Evolutionary conservation across 2,797 vertebrate genomes (phyloP), one percentile per base, ranked within the genome.

Genomic region (Novumbra hubbsi): DNA sequence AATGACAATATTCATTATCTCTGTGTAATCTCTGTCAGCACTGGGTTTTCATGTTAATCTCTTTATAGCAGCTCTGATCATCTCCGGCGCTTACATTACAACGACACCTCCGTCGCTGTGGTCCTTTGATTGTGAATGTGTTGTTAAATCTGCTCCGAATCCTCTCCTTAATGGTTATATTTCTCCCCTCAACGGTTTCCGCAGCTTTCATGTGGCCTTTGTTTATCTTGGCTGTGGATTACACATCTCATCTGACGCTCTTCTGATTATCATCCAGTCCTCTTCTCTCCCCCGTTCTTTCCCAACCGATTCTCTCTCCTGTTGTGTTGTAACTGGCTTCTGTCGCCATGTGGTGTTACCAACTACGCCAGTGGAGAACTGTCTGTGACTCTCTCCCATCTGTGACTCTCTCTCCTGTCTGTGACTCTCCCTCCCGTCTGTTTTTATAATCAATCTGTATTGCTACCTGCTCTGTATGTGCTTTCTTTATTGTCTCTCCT

Each of bases 321-420:
- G 63, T 55, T 70, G 82, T 84, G 79, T n/a, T 76, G 79, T 77
- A 83, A 85, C 81, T 85, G 85, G 80, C 76, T 84, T 63, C 85
- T 84, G 81, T 86, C 83, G 82, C 87, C 84, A 84, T 88, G 84
- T 88, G 86, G 87, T 81, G 85, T 82, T 83, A 89, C 82, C 83
- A 83, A 41, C 45, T 50, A 88, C 88, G 81, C 88, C 82, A 89
- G 86, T 88, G 84, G 87, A 5, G 57, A 21, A 62, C 21, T 64
- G 62, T 32, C 28, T 64, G 62, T 32, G 30, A 14, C 41, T 45
- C 41, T 45, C 41, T 45, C 12, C 24, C 7, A 12, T 64, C 62
- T 30, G 62, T 11, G 27, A 24, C 21, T 28, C 41, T 16, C 60
- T 1, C 38, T 65, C 80, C 80, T 80, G 79, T 75, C 76, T 89